These are phyloP conservation scores for Cynopterus brachyotis DNA, from an alignment of 2,113 vertebrate genomes.

Conservation along the genomic window DNA sequence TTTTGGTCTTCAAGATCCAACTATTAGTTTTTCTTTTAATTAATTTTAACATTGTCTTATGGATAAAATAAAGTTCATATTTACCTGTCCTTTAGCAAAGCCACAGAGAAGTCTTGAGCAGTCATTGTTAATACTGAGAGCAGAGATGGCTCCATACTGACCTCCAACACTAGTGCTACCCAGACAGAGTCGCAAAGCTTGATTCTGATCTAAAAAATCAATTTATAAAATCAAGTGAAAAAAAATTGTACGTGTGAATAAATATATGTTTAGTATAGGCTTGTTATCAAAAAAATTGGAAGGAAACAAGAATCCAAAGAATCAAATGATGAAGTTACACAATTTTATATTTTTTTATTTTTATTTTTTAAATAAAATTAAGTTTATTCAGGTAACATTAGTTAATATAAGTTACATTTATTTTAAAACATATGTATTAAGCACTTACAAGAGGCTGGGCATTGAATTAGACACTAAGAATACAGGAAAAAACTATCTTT, in stretches of 20 bases:
- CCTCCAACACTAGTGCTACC: slow-evolving; percentile 94
- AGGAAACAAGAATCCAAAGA: slow-evolving; percentile 37
- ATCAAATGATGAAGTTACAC: neutral
- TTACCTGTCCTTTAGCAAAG: slow-evolving; percentile 98
- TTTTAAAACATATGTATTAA: slow-evolving; percentile 31
- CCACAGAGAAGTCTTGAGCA: slow-evolving; percentile 97
- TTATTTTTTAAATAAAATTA: no score
- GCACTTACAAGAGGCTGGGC: neutral
- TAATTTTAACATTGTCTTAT: neutral
- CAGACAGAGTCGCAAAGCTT: slow-evolving; percentile 95
- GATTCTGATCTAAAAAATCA: slow-evolving; percentile 91
- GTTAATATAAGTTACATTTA: neutral
- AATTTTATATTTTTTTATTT: neutral
- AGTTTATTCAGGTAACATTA: no score
- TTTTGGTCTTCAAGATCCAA: slow-evolving; percentile 34
- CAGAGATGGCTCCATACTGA: slow-evolving; percentile 96
- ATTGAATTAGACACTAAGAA: neutral
- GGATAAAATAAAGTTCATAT: neutral
- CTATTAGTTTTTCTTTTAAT: neutral
- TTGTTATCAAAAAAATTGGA: neutral
- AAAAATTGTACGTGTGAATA: neutral
- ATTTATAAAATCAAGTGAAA: slow-evolving; percentile 27
- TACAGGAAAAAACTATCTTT: neutral
- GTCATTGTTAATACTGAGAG: slow-evolving; percentile 96
- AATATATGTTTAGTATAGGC: neutral